phyloP scores from a whole-genome alignment of 2,888 invertebrate species.

The Nipponacmea schrenckii region DNA sequence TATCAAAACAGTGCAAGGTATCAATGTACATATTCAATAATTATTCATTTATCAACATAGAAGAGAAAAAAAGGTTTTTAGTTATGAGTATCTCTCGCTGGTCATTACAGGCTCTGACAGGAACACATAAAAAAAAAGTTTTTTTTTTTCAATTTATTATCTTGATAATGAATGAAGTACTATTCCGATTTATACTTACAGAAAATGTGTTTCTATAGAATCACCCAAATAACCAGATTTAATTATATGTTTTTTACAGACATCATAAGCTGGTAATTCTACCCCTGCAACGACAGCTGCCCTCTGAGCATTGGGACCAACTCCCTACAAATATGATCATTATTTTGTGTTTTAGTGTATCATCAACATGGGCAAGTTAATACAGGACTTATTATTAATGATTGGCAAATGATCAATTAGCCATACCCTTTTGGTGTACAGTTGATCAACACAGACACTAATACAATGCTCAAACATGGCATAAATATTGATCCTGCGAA shows the following conservation, averaged over 20 bases:
- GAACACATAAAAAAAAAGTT: neutral
- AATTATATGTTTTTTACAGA: constrained; percentile 80
- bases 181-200: constrained; percentile 72
- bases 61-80: neutral
- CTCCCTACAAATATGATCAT: constrained; percentile 75
- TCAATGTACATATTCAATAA: neutral
- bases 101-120: neutral
- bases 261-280: constrained; percentile 93
- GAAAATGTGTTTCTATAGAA: constrained; percentile 85
- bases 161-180: no score
- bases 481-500: no score
- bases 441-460: no score
- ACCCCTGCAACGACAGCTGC: constrained; percentile 94
- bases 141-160: no score
- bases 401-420: no score
- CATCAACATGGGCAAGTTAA: neutral
- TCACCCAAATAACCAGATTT: constrained; percentile 78
- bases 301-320: constrained; percentile 90
- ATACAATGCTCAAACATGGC: no score
- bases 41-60: neutral
- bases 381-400: neutral
- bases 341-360: no score
- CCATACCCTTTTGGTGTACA: no score
- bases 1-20: constrained; percentile 66
- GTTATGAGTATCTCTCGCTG: neutral